phyloP scores from a whole-genome alignment of 2,113 vertebrate genomes.

The Propithecus coquereli region DNA sequence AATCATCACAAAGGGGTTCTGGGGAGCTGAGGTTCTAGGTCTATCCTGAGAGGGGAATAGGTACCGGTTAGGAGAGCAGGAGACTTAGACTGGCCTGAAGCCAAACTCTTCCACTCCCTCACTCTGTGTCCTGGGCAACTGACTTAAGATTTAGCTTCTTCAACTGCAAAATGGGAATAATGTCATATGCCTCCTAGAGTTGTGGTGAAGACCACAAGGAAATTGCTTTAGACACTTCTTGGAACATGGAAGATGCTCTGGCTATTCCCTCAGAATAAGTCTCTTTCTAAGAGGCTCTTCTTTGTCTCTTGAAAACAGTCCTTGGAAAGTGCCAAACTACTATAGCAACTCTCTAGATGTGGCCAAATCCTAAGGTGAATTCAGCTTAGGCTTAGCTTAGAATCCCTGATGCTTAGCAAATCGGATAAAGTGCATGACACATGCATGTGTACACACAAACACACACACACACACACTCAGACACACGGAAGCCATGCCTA shows the following conservation, averaged over 20 bases:
- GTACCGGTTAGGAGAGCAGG: not conserved
- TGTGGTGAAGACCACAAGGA: rapidly evolving
- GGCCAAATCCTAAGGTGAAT: not conserved
- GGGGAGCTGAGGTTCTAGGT: not conserved
- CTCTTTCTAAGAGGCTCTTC: not conserved
- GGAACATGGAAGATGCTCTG: not conserved
- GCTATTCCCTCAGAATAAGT: not conserved
- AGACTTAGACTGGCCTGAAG: not conserved
- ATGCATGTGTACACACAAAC: rapidly evolving
- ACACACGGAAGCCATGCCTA: not conserved
- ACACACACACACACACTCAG: not conserved
- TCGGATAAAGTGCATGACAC: not conserved
- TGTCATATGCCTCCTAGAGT: not conserved
- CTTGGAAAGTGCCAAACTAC: not conserved
- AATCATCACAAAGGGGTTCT: not conserved
- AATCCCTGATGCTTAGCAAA: not conserved
- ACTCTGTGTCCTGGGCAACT: not conserved
- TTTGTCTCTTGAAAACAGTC: not conserved
- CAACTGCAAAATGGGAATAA: not conserved
- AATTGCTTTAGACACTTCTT: not conserved
- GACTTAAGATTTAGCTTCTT: not conserved
- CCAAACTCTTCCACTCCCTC: not conserved
- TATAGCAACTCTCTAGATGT: not conserved
- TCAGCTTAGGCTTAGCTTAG: not conserved
- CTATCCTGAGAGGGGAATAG: not conserved